phyloP scores from a whole-genome alignment of 1,140 invertebrate species.

The Drosophila prosaltans region DNA sequence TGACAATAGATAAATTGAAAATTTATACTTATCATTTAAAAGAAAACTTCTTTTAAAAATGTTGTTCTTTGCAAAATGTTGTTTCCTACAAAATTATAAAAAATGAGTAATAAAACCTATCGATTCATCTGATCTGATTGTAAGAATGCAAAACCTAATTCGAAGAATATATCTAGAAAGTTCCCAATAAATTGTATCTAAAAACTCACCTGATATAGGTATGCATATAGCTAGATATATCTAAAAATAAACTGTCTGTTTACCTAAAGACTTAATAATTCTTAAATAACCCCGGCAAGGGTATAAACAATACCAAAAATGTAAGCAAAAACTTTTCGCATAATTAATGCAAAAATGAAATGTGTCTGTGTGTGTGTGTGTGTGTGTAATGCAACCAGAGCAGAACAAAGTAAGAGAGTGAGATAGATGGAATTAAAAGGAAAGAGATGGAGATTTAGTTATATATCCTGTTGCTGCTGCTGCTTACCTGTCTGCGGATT shows the following conservation, averaged over 20 bases:
- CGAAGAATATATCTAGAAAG: no score
- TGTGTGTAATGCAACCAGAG: conserved; percentile 41
- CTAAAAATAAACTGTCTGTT: background rate
- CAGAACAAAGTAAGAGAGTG: background rate
- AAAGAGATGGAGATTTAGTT: background rate
- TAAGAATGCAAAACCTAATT: no score
- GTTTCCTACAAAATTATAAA: no score
- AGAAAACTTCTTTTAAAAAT: no score
- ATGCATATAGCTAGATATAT: no score
- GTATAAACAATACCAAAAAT: conserved; percentile 40
- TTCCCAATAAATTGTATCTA: no score
- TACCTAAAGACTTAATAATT: background rate
- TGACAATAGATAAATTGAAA: no score
- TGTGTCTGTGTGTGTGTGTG: background rate
- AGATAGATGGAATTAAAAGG: background rate
- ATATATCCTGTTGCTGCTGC: conserved; percentile 22
- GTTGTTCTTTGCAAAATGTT: no score
- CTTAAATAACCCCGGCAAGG: background rate
- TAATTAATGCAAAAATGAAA: conserved; percentile 73
- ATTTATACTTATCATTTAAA: no score
- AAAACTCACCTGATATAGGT: no score
- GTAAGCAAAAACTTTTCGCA: conserved; percentile 61
- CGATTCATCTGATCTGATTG: no score
- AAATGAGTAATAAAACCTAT: no score
- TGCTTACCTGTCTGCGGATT: conserved; percentile 36